Percentiles rank a stretch among this genome's conserved stretches.
Evolutionary conservation across 2,113 vertebrate species (phyloP).

Genomic region (Castor canadensis): DNA sequence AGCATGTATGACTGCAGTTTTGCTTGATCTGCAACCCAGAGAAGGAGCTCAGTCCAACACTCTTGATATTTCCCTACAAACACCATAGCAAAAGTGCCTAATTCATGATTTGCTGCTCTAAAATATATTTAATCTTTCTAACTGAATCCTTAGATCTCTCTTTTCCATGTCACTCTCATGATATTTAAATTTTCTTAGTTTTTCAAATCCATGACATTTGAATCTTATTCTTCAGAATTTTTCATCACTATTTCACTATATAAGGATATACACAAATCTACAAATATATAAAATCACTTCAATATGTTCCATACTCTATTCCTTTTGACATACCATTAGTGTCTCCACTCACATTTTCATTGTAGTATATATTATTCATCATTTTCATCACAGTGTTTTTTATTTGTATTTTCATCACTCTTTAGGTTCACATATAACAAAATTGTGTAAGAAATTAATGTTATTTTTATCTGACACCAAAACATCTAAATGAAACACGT

Average conservation of each 20-base stretch:
- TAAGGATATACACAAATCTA: background rate
- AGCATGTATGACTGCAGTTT: no score
- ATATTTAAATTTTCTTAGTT: background rate
- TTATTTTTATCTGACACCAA: background rate
- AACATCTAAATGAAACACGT: background rate
- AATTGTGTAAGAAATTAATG: background rate
- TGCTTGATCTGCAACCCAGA: no score
- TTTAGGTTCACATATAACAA: background rate
- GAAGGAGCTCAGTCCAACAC: no score
- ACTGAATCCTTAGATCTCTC: background rate
- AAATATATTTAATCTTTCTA: background rate
- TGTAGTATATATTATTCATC: background rate
- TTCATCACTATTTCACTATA: no score
- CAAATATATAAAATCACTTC: background rate
- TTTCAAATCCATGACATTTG: no score
- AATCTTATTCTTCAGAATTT: background rate
- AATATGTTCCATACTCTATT: background rate
- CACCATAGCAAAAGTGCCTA: background rate
- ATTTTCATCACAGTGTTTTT: background rate
- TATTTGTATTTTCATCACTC: background rate
- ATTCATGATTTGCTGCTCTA: no score
- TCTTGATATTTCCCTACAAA: background rate
- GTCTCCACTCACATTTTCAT: background rate
- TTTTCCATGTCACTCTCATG: background rate
- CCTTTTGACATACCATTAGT: background rate